Base-by-base conservation (phyloP, 1,140 invertebrate species). In the Tetragnatha versicolor region DNA sequence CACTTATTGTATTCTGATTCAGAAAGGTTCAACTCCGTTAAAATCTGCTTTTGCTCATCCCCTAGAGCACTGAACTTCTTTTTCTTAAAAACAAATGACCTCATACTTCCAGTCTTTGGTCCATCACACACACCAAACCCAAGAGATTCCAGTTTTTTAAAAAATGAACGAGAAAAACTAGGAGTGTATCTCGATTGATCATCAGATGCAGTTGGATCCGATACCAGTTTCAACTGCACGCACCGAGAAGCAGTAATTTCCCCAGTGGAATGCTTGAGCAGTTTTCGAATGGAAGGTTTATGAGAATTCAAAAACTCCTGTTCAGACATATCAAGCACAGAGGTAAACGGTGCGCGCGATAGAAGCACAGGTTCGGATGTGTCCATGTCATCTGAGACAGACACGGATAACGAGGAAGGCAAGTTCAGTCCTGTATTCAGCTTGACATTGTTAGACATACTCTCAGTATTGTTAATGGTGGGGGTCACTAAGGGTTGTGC, bases 1-100 rank as follows among this genome's bases (percentile, higher is more conserved):
- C 76, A 79, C n/a, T 79, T 79, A 45, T 69, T 69, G 12, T 79
- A 79, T 3, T 79, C 63, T 14, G n/a, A 20, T 17, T 79, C 76
- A 47, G 20, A 60, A 2, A 79, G 35, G 3, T 37, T 69, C 0
- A 79, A 12, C 17, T 68, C 45, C 4, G 4, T 31, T 61, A 79
- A 45, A 47, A 68, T 58, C 14, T 58, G 12, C 20, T 27, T 61
- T 29, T 68, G 63, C 12, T 68, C 65, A 17, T 79, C 65, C 0
- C 61, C 47, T 5, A 79, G 51, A 17, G 76, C 65, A 58, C 53
- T 68, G 53, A 69, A 79, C 20, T 68, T 68, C 20, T 69, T 68
- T 10, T 79, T 79, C 25, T 79, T 79, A 29, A 79, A 79, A 7
- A 79, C 51, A 60, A 79, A 68, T 35, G 58, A 37, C 9, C 76